Percentiles rank a stretch among this genome's conserved stretches.
Evolutionary conservation across 2,113 vertebrate species (phyloP).

Genomic region (Mugil cephalus): DNA sequence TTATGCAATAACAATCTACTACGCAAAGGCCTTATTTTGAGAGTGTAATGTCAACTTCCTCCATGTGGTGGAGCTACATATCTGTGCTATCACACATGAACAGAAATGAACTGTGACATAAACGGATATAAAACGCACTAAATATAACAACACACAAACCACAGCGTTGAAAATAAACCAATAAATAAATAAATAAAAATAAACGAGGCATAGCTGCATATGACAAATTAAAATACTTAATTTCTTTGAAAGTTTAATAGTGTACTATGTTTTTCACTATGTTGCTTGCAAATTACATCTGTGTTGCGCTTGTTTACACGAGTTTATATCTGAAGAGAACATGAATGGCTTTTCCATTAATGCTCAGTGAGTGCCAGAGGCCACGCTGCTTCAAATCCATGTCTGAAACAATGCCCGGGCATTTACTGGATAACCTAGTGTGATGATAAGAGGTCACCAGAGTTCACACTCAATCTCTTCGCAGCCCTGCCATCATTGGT

Average conservation of each 20-base stretch:
- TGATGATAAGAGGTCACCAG: conserved; percentile 44
- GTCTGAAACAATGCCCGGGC: not conserved
- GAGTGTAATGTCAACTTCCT: conserved; percentile 3
- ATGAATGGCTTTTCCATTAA: conserved; percentile 13
- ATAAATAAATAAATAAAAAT: no score
- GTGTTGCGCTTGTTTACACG: not conserved
- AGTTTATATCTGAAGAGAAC: not conserved
- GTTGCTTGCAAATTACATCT: not conserved
- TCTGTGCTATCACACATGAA: conserved; percentile 2
- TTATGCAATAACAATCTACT: no score
- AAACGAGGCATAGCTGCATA: not conserved
- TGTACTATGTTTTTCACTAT: no score
- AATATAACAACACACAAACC: not conserved
- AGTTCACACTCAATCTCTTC: conserved; percentile 26
- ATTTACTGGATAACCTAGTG: conserved; percentile 18
- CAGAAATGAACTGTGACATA: not conserved
- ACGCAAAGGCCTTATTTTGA: no score
- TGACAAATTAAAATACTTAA: not conserved
- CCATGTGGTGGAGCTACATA: conserved; percentile 58
- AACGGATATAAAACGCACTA: not conserved
- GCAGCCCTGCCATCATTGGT: conserved; percentile 37
- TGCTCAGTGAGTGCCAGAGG: not conserved
- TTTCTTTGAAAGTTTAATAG: no score
- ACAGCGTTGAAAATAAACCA: not conserved
- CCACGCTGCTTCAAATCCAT: not conserved